Conservation (phyloP, 2,113 vertebrate genomes). For the Aegithalos caudatus region DNA sequence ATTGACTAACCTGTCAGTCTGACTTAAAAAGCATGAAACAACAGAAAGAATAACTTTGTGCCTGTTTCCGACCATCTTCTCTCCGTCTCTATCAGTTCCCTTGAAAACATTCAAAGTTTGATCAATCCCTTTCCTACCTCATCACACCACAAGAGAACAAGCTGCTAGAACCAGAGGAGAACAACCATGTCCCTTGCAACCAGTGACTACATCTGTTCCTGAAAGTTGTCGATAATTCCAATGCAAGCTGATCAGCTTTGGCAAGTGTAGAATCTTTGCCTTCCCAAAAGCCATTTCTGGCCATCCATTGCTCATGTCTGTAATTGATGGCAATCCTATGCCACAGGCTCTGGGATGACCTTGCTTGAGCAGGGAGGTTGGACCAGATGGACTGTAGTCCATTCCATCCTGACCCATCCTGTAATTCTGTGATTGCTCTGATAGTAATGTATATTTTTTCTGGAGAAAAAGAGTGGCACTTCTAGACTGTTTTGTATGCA, state of each 20-base stretch:
- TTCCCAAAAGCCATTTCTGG: neutral
- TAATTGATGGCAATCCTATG: neutral
- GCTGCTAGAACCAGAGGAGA: neutral
- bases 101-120: neutral
- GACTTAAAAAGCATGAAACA: neutral
- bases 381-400: neutral
- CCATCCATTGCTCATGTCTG: neutral
- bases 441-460: neutral
- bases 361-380: neutral
- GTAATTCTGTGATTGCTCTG: neutral
- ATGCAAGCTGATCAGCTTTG: fast-evolving
- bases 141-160: neutral
- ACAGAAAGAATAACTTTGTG: neutral
- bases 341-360: neutral
- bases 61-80: neutral
- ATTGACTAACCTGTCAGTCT: neutral
- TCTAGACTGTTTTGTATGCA: neutral
- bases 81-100: neutral
- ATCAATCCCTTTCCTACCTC: neutral
- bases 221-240: neutral
- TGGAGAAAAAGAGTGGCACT: neutral
- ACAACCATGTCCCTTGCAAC: neutral
- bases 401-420: neutral
- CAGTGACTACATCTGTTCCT: neutral
- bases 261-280: neutral